These are phyloP conservation scores for Struthidea cinerea DNA, from an alignment of 2,113 vertebrate species.

Conservation along the genomic window DNA sequence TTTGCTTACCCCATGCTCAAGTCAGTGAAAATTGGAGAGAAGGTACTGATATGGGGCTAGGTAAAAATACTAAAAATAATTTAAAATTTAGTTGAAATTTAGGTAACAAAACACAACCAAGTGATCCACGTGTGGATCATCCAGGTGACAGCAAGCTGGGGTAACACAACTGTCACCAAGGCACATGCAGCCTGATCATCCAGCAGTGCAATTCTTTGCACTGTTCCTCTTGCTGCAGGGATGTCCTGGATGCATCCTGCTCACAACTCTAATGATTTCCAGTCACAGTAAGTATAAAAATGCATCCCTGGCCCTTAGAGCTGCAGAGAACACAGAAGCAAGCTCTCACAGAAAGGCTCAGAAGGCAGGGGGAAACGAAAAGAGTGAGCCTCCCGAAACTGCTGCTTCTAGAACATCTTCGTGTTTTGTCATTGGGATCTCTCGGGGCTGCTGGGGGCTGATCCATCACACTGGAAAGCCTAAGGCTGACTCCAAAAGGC, in stretches of 20 bases:
- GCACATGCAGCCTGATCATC: fast-evolving
- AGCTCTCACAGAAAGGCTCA: neutral
- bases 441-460: neutral
- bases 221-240: neutral
- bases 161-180: neutral
- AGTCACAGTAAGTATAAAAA: neutral
- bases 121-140: neutral
- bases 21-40: neutral
- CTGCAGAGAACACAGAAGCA: neutral
- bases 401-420: neutral
- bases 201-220: neutral
- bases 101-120: neutral
- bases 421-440: neutral
- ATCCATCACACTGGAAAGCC: neutral
- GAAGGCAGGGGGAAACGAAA: neutral
- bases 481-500: neutral
- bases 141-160: neutral
- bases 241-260: neutral
- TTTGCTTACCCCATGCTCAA: neutral
- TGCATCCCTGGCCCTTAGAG: neutral
- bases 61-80: neutral
- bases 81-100: neutral
- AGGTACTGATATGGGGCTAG: neutral
- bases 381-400: fast-evolving
- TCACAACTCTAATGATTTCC: neutral